phyloP scores from a whole-genome alignment of 2,797 vertebrate species.

The Liparis tanakae region DNA sequence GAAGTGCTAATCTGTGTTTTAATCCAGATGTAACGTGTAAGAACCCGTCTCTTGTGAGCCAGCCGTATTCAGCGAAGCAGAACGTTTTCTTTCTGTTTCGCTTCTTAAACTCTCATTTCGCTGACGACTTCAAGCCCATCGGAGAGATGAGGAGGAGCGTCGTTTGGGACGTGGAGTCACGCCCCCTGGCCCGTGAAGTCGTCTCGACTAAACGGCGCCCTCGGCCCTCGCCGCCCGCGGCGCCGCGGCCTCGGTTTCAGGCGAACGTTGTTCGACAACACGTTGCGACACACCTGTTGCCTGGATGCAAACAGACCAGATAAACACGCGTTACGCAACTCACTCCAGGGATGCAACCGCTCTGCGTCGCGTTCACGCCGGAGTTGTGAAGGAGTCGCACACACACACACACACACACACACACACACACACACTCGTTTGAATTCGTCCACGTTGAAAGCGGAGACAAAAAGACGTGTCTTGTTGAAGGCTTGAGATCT shows the following conservation, averaged over 20 bases:
- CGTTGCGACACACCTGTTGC: constrained; percentile 22
- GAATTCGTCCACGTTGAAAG: not conserved
- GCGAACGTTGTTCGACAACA: constrained; percentile 9
- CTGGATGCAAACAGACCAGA: constrained; percentile 9
- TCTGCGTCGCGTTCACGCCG: not conserved
- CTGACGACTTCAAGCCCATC: not conserved
- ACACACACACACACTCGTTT: not conserved
- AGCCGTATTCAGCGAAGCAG: not conserved
- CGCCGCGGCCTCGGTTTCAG: constrained; percentile 16
- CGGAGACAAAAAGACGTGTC: not conserved
- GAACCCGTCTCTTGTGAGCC: not conserved
- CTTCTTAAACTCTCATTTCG: not conserved
- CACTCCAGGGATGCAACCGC: not conserved
- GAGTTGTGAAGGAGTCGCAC: not conserved
- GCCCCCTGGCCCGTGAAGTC: constrained; percentile 31
- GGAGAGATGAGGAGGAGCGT: not conserved
- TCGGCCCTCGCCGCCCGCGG: constrained; percentile 22
- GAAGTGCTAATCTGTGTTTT: too few relatives aligned
- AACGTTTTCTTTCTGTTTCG: not conserved
- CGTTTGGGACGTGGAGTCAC: not conserved
- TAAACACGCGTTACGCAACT: not conserved
- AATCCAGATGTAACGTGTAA: too few relatives aligned
- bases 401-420: not conserved
- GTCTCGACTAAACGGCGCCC: constrained; percentile 37
- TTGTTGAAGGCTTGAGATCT: not conserved